These are phyloP conservation scores for Amphilophus citrinellus DNA, from an alignment of 2,113 vertebrate species.

Conservation along the genomic window DNA sequence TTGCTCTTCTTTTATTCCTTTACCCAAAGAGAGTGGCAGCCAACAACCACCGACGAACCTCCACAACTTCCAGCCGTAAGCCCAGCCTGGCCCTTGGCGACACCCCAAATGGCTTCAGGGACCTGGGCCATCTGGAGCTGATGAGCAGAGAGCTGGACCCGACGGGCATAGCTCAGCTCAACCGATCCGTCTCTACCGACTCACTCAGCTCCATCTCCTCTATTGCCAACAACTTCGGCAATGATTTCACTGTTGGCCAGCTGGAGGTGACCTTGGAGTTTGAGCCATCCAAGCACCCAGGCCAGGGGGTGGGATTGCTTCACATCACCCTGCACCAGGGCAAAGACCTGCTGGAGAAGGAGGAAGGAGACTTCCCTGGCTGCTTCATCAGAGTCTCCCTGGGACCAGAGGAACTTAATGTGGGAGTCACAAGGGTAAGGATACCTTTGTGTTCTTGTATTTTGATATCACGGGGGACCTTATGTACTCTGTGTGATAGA, in stretches of 20 bases:
- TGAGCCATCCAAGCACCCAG: slow-evolving; percentile 69
- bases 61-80: slow-evolving; percentile 79
- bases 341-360: slow-evolving; percentile 95
- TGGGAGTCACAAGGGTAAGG: slow-evolving; percentile 92
- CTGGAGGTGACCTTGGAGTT: slow-evolving; percentile 94
- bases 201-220: slow-evolving; percentile 97
- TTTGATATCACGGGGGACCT: background rate
- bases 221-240: slow-evolving; percentile 95
- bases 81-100: slow-evolving; percentile 88
- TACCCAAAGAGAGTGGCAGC: slow-evolving; percentile 80
- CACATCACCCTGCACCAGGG: slow-evolving; percentile 92
- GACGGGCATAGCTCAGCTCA: slow-evolving; percentile 77
- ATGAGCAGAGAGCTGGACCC: slow-evolving; percentile 91
- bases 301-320: slow-evolving; percentile 69
- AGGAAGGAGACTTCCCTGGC: slow-evolving; percentile 90
- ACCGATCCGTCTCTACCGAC: slow-evolving; percentile 91
- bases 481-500: background rate
- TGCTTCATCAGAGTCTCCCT: slow-evolving; percentile 94
- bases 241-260: slow-evolving; percentile 94
- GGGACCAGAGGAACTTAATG: slow-evolving; percentile 89
- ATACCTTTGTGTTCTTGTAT: background rate
- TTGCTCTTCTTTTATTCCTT: background rate
- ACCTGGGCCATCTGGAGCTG: slow-evolving; percentile 94
- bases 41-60: slow-evolving; percentile 77
- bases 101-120: slow-evolving; percentile 88